These are phyloP conservation scores for Amphimallon solstitiale DNA, from an alignment of 2,888 invertebrate genomes.

Conservation along the genomic window DNA sequence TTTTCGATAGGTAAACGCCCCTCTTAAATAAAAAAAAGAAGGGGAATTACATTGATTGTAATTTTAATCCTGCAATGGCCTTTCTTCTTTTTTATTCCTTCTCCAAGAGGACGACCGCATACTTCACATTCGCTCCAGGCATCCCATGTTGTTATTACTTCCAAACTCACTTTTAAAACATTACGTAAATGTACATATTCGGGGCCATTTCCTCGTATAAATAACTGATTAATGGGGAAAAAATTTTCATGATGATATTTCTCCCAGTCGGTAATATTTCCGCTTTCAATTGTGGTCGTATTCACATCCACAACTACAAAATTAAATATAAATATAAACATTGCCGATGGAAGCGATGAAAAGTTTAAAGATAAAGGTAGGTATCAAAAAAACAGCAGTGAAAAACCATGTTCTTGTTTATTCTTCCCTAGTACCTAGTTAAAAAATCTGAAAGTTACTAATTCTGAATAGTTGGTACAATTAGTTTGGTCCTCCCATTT, in stretches of 20 bases:
- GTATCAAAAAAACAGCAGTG: no score
- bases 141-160: constrained; percentile 66
- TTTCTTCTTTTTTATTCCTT: constrained; percentile 61
- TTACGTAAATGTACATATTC: constrained; percentile 63
- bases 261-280: constrained; percentile 65
- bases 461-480: no score
- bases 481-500: no score
- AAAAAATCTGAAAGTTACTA: no score
- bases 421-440: no score
- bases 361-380: no score
- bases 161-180: constrained; percentile 60
- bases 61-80: constrained; percentile 67
- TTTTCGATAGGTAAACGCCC: no score
- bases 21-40: no score
- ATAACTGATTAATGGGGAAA: constrained; percentile 62
- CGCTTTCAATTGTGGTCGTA: constrained; percentile 54
- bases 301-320: constrained; percentile 36
- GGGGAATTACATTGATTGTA: constrained; percentile 11
- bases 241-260: constrained; percentile 64
- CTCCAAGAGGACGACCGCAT: constrained; percentile 59
- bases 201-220: constrained; percentile 60
- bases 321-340: no score
- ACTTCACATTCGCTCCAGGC: constrained; percentile 67
- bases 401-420: no score
- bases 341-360: no score